A percentile compares a stretch with the other conserved stretches of the same genome.
Conservation (phyloP, 2,888 invertebrate genomes). For the Tanytarsus gracilentus region DNA sequence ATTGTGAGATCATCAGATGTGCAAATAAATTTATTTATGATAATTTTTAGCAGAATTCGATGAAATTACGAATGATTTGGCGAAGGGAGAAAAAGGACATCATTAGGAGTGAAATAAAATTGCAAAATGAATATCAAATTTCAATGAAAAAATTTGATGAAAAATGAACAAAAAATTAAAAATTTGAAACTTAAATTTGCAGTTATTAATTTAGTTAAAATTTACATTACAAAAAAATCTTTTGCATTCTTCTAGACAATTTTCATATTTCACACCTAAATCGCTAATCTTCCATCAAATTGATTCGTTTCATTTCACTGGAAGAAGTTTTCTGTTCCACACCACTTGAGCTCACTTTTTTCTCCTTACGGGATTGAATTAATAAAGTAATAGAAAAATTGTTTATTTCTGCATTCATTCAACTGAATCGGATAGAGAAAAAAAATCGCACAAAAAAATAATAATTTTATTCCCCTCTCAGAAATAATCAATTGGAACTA, state of each 20-base stretch:
- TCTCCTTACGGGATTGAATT: not conserved
- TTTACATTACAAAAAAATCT: no score
- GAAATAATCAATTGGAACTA: not conserved
- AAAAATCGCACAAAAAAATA: constrained; percentile 1
- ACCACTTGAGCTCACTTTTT: not conserved
- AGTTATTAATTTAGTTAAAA: no score
- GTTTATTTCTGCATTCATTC: constrained; percentile 11
- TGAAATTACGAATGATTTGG: no score
- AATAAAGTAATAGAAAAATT: not conserved
- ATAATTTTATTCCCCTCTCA: not conserved
- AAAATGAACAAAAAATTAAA: no score
- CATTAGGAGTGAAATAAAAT: no score
- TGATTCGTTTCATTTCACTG: not conserved
- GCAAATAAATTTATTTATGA: constrained; percentile 28
- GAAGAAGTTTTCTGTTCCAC: not conserved
- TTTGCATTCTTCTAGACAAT: no score
- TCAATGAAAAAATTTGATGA: no score
- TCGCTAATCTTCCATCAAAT: no score
- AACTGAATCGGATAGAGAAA: constrained; percentile 14
- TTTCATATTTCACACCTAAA: no score
- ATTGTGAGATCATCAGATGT: constrained; percentile 20
- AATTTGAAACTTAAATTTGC: no score
- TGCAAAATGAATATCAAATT: no score
- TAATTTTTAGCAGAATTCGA: constrained; percentile 4
- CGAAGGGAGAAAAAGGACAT: no score